Evolutionary conservation across 2,113 vertebrate species (phyloP), one percentile per base, ranked within the genome.

Genomic region (Rhinogobius similis): DNA sequence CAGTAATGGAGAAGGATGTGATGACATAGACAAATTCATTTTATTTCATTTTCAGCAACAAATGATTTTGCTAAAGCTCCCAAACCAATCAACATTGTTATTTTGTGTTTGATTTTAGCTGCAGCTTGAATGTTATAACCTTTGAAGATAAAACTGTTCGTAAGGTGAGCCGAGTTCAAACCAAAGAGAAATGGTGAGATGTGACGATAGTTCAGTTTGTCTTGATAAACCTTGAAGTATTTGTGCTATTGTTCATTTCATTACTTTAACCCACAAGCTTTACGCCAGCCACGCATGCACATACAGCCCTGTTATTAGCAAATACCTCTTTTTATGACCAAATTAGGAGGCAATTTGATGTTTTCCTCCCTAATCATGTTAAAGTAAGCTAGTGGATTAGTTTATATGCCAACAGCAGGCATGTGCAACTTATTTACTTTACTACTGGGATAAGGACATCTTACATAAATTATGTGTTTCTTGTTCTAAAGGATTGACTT

Each of bases 321-420:
- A 84, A 87, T 88, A 87, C 88, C 75, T 84, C 58, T 70, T 78
- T 85, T 88, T 80, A 88, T 76, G 73, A 43, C 64, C 39, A 67
- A 74, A 59, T 84, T 79, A 72, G 76, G 61, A 67, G 43, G 68
- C 26, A 75, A 78, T 86, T 84, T 86, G 65, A 63, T 65, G 76
- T 81, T 85, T 86, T 77, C 78, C 71, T 67, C 55, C 72, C 16
- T 73, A 73, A 87, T 82, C 65, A 43, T 77, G 72, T 82, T 73
- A 65, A 80, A 73, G 29, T 69, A 75, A 75, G 63, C 41, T 67
- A 64, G 64, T 39, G 73, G 73, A 86, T 76, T 69, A 80, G 67
- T 77, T 81, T 63, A 78, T 79, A 62, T 66, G 75, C 53, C 46
- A 64, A 56, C 50, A 32, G 58, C 23, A 52, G 14, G 0, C 4